Percentiles rank a stretch among this genome's conserved stretches.
These are phyloP conservation scores for Epizoanthus illoricatus DNA, from an alignment of 92 coral and sea anemone genomes.

Conservation along the genomic window DNA sequence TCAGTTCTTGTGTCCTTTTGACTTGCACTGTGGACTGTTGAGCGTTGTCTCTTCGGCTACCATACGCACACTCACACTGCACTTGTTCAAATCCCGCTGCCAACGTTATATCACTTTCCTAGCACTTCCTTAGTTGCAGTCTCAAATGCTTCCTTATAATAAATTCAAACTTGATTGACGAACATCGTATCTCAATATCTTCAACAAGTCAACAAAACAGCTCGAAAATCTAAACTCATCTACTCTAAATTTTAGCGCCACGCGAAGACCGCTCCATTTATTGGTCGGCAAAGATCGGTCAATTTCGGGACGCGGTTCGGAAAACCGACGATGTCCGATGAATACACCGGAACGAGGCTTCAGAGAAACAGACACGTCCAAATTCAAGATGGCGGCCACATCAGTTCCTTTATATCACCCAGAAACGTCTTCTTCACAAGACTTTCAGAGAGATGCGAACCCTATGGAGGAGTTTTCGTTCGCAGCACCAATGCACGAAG, in stretches of 20 bases:
- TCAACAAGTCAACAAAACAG: no score
- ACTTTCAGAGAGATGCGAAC: constrained; percentile 60
- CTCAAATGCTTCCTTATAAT: background rate
- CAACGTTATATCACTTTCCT: no score
- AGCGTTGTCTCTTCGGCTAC: no score
- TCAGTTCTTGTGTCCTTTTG: no score
- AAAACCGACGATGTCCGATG: constrained; percentile 11
- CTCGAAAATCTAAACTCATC: background rate
- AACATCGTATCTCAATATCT: no score
- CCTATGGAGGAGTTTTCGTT: constrained; percentile 87
- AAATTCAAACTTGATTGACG: background rate
- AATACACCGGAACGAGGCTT: constrained; percentile 25
- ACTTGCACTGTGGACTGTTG: no score
- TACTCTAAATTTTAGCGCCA: constrained; percentile 29
- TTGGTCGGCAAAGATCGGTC: constrained; percentile 21
- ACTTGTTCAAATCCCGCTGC: no score
- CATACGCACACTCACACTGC: no score
- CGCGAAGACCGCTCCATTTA: background rate
- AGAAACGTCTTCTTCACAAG: constrained; percentile 52
- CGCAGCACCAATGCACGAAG: constrained; percentile 72
- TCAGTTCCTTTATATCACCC: constrained; percentile 94
- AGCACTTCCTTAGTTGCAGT: no score
- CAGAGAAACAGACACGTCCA: constrained; percentile 35
- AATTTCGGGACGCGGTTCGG: background rate
- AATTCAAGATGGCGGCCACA: constrained; percentile 90